phyloP scores from a whole-genome alignment of 2,888 invertebrate species.

The Limnephilus lunatus region DNA sequence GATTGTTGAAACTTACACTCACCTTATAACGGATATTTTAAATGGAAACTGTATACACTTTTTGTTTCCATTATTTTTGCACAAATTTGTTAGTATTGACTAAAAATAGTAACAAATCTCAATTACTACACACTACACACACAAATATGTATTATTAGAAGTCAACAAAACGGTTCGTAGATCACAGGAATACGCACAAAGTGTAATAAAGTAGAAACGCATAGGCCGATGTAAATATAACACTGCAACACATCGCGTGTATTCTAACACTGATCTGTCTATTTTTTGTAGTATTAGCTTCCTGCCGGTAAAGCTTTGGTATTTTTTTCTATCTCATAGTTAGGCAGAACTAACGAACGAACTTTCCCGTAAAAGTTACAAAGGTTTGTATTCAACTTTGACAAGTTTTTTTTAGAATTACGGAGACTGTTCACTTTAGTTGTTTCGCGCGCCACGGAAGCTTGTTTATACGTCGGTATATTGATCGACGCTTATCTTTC shows the following conservation, averaged over 20 bases:
- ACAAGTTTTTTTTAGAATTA: conserved; percentile 58
- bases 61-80: conserved; percentile 5
- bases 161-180: neutral
- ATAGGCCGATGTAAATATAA: conserved; percentile 74
- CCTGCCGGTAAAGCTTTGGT: conserved; percentile 22
- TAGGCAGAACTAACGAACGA: neutral
- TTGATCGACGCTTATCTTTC: conserved; percentile 66
- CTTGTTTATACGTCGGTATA: conserved; percentile 63
- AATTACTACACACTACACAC: neutral
- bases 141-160: neutral
- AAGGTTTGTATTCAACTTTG: conserved; percentile 51
- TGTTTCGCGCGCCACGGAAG: conserved; percentile 60
- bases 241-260: conserved; percentile 78
- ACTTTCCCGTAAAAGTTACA: conserved; percentile 30
- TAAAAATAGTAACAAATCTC: neutral
- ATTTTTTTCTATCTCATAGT: conserved; percentile 44
- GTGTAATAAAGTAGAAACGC: conserved; percentile 35
- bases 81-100: neutral
- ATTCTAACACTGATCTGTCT: conserved; percentile 71
- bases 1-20: conserved; percentile 13
- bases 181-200: conserved; percentile 11
- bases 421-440: conserved; percentile 48
- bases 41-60: conserved; percentile 17
- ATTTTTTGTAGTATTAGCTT: conserved; percentile 47
- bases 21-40: conserved; percentile 34